Base-by-base conservation (phyloP, 2,888 invertebrate genomes). In the Lucinisca nassula region DNA sequence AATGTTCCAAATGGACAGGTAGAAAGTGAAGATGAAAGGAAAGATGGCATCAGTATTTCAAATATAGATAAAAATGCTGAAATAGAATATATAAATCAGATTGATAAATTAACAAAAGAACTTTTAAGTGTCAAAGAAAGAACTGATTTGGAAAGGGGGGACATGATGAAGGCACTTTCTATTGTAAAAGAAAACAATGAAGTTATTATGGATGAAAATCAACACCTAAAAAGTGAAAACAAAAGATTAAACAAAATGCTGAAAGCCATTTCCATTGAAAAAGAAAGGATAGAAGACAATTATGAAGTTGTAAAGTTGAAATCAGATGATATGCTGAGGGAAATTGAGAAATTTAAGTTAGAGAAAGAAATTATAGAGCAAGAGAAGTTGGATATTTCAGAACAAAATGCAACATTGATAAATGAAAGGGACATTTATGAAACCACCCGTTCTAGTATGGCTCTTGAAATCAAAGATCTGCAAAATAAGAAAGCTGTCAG, bases 21-120 rank as follows among this genome's bases (percentile, higher is more conserved):
- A 8, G 17, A 21, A 21, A 12, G 58, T n/a, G 21, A 24, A 35
- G 35, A 12, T 30, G 67, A 67, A 6, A 3, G 0, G 12, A 35
- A 67, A 17, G 35, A 35, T 1, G 17, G 45, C 17, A 45, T 45
- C 10, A 12, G 17, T 2, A 21, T 21, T 32, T 12, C 8, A 61
- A 27, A 61, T 8, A 21, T 12, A 17, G 21, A 32, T 67, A 35
- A 67, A 30, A 21, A 35, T 35, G 14, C 6, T 67, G 17, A 35
- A 35, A 24, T 6, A 2, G 21, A 24, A 8, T 67, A 67, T 17
- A 35, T 67, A 1, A 21, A 35, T n/a, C 32, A 88, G 27, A 27
- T 88, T 8, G 17, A 74, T 30, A 73, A 79, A 70, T 45, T 88
- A 74, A 72, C 49, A 21, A 55, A 51, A 67, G 78, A 78, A 32